Conservation (phyloP, 1,140 invertebrate genomes). For the Zaprionus camerounensis region DNA sequence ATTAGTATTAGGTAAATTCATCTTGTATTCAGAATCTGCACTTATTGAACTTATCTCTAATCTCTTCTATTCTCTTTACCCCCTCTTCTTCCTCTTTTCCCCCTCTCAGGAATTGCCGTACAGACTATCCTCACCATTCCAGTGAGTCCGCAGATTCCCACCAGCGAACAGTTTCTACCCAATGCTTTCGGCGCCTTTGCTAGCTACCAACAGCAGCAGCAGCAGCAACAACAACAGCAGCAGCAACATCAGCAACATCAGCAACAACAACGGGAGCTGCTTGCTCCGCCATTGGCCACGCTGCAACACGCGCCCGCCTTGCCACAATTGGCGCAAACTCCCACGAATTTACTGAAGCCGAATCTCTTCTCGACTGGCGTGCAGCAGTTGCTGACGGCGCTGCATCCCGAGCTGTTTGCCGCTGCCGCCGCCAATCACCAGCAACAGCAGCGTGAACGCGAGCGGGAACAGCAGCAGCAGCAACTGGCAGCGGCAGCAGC, state of each 20-base stretch:
- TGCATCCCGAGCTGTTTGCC: constrained; percentile 82
- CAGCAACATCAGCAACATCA: constrained; percentile 43
- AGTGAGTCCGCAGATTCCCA: constrained; percentile 93
- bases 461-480: constrained; percentile 30
- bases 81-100: background rate
- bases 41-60: background rate
- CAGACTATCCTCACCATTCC: constrained; percentile 97
- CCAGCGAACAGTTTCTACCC: constrained; percentile 84
- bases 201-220: constrained; percentile 72
- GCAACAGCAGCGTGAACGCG: constrained; percentile 67
- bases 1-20: too few species aligned
- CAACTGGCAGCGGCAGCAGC: constrained; percentile 40
- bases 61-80: background rate
- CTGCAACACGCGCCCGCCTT: constrained; percentile 67
- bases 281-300: constrained; percentile 63
- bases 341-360: constrained; percentile 82
- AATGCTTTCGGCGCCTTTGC: constrained; percentile 79
- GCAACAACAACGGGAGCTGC: constrained; percentile 49
- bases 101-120: constrained; percentile 91
- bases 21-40: too few species aligned
- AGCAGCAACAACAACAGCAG: constrained; percentile 56
- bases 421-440: constrained; percentile 80
- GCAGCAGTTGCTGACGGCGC: constrained; percentile 77
- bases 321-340: constrained; percentile 75
- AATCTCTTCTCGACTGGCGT: constrained; percentile 83